A percentile compares a stretch with the other conserved stretches of the same genome.
Conservation (phyloP, 2,888 invertebrate genomes). For the Cheilosia impressa region DNA sequence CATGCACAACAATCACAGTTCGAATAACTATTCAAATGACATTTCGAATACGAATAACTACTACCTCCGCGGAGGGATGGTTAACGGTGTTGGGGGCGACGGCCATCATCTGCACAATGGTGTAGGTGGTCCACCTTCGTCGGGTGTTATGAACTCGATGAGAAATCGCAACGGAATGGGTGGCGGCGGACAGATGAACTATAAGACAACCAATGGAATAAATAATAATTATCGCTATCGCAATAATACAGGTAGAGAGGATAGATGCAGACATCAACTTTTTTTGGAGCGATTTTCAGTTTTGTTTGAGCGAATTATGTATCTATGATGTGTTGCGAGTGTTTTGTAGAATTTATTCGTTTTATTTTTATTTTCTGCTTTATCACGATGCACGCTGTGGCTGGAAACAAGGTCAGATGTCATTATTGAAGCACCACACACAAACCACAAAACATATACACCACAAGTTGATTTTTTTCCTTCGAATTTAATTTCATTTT, state of each 20-base stretch:
- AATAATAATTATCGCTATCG: slow-evolving; percentile 84
- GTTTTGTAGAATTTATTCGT: slow-evolving; percentile 12
- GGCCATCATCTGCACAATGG: slow-evolving; percentile 70
- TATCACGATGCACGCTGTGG: slow-evolving; percentile 63
- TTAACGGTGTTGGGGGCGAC: slow-evolving; percentile 69
- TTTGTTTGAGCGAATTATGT: slow-evolving; percentile 18
- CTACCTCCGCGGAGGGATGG: slow-evolving; percentile 68
- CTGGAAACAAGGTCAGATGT: slow-evolving; percentile 54
- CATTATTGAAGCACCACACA: slow-evolving; percentile 65
- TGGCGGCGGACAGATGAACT: slow-evolving; percentile 77
- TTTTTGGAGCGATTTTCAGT: slow-evolving; percentile 69
- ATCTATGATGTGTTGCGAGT: slow-evolving; percentile 15
- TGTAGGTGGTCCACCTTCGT: slow-evolving; percentile 41
- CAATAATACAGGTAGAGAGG: slow-evolving; percentile 81
- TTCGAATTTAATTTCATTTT: neutral
- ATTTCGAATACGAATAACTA: slow-evolving; percentile 67
- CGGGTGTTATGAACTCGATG: slow-evolving; percentile 50
- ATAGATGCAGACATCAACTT: slow-evolving; percentile 76
- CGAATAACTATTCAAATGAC: slow-evolving; percentile 69
- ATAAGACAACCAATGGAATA: slow-evolving; percentile 81
- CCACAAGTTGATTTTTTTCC: slow-evolving; percentile 22
- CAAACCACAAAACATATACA: slow-evolving; percentile 57
- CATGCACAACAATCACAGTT: slow-evolving; percentile 71
- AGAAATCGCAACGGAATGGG: slow-evolving; percentile 65
- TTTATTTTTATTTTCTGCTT: slow-evolving; percentile 32